Base-by-base conservation (phyloP, 1,140 invertebrate genomes). In the Sitobion miscanthi region DNA sequence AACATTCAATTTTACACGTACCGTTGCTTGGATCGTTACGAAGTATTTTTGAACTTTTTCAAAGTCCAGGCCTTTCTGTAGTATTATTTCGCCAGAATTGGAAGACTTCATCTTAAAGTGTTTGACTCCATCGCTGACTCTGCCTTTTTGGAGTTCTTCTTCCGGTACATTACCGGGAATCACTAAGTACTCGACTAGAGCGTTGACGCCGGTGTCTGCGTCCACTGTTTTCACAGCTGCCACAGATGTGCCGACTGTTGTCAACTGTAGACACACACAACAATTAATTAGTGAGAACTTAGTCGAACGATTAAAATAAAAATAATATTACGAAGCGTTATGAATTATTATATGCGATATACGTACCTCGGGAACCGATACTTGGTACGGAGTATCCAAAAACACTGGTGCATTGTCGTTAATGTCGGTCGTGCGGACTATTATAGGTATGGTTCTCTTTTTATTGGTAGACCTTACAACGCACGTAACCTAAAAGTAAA, bases 11-110 rank as follows among this genome's bases (percentile, higher is more conserved):
- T 54, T 57, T 38, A 94, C 94, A 97, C 97, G 97, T 96, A 99
- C 98, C 95, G 97, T 97, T 94, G 98, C 98, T 94, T 98, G 96
- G 95, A 99, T 97, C 94, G 98, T 98, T 95, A 99, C 96, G 95
- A 98, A 97, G 95, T 98, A 98, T 94, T 97, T 96, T 95, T 98
- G 97, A n/a, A 97, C 98, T 94, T 96, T 97, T 95, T 99, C 98
- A 95, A 97, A 99, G 95, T 99, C 98, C 94, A 99, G 96, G 49
- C 97, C 98, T 94, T 97, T 97, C 94, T 98, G 98, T n/a, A 99
- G 97, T 21, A 97, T 98, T 93, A 99, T 97, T 94, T 98, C 97
- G 94, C 98, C 98, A 95, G 98, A 98, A 95, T 98, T 98, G 14
- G 98, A 98, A 94, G 98, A 96, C 92, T 98, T 97, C 95, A 98